phyloP scores from a whole-genome alignment of 53 echinoderm and acorn worm genomes.

The Holothuria scabra region DNA sequence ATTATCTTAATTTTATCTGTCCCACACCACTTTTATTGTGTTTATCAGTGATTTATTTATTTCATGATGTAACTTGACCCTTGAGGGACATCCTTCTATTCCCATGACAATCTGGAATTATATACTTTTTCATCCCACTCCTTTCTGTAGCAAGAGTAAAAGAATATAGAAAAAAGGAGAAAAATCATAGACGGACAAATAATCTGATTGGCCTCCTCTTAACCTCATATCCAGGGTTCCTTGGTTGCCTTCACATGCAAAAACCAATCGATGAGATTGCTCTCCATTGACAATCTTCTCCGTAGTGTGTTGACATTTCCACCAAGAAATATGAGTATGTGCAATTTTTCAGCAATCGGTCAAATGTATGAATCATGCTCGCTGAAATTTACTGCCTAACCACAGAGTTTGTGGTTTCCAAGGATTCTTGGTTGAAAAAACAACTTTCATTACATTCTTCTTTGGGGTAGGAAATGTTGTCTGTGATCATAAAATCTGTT shows the following conservation, averaged over 20 bases:
- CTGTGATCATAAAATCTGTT: no score
- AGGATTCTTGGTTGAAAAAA: no score
- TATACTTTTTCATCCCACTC: neutral
- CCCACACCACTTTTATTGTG: conserved; percentile 20
- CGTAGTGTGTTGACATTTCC: conserved; percentile 29
- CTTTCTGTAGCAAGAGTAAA: neutral
- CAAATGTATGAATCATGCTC: no score
- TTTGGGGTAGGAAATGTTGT: no score
- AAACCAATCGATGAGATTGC: conserved; percentile 37
- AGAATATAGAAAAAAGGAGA: no score
- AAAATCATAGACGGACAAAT: neutral
- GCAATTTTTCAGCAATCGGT: neutral
- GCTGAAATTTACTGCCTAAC: no score
- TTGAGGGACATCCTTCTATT: neutral
- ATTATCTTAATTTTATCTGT: no score
- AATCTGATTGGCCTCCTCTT: conserved; percentile 32
- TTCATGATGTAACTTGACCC: conserved; percentile 18
- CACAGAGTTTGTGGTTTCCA: no score
- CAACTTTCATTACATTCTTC: no score
- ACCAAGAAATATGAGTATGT: conserved; percentile 32
- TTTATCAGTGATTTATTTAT: conserved; percentile 42
- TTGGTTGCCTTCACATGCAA: neutral
- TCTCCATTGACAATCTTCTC: conserved; percentile 26
- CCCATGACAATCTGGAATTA: conserved; percentile 23
- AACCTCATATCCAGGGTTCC: conserved; percentile 16